Base-by-base conservation (phyloP, 2,113 vertebrate genomes). In the Nyctibius bracteatus region DNA sequence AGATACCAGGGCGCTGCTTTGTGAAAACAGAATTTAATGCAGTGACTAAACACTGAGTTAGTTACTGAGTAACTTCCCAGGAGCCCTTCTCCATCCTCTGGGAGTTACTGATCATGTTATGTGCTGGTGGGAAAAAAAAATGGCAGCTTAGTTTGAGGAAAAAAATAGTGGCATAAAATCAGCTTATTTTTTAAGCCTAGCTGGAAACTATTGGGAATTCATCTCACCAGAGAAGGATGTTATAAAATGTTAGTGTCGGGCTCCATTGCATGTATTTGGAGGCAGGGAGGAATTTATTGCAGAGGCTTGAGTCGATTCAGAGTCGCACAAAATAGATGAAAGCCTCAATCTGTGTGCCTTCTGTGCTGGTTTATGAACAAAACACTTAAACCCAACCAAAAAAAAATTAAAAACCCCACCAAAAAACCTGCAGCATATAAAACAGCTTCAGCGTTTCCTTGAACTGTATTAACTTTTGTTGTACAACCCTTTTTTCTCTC, bases 1-100 rank as follows among this genome's bases (percentile, higher is more conserved):
- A 68, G 87, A 49, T 35, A 75, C 28, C 25, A 9, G 35, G 15
- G 8, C 54, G 4, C 35, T 68, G 91, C 87, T 81, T 88, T 55
- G 57, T 47, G 81, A 55, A 75, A 92, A 24, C 47, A 14, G 59
- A 3, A 6, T 58, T 75, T 37, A 61, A 33, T 46, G 58, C 58
- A n/a, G 2, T 77, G 90, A 35, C 87, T 68, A 23, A 92, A 79
- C 81, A 16, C 37, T 0, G 9, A 57, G 31, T 44, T 92, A 44
- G 91, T 96, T 96, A 96, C 91, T 95, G 13, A 96, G 87, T 96
- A 95, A 96, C 94, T 59, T 59, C 52, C 41, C 9, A 2, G 61
- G 43, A 92, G 39, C 46, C 59, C 13, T 82, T 52, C 44, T 81
- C 86, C 15, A 0, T 14, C 0, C 59, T 14, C 49, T 4, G 7